Evolutionary conservation across 2,797 vertebrate genomes (phyloP), one percentile per base, ranked within the genome.

Genomic region (Lutjanus campechanus): DNA sequence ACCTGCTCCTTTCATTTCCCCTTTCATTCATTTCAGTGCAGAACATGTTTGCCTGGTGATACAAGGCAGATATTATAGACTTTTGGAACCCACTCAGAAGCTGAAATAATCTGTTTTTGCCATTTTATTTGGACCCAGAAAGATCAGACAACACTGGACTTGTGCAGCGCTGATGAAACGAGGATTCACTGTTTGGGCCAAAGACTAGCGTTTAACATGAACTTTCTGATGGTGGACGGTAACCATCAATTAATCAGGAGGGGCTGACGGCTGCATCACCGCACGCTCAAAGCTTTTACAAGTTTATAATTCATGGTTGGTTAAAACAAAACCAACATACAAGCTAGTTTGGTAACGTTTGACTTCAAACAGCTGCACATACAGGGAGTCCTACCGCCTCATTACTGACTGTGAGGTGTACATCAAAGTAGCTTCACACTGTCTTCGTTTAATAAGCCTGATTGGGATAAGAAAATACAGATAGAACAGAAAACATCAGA

Each of bases 391-490:
- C 19, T n/a, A 7, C 9, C 0, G 1, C 69, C 67, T 77, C 59
- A 50, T 81, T 73, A 69, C 62, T n/a, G 56, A 29, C 50, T 49
- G 29, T 13, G 72, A 81, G 60, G 64, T 67, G 69, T 2, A 70
- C 73, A 80, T 88, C 79, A 84, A 85, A 86, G 80, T 41, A 43
- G 17, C 20, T 17, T 50, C 66, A 69, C 61, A 22, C 11, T 16
- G 74, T 55, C 15, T 60, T 36, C 8, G 6, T 73, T 64, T 62
- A 73, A 76, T 40, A 74, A 51, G 62, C 71, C 9, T 22, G 58
- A 84, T 40, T 49, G 25, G 73, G 54, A 69, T 46, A 22, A 74
- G 65, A 22, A 64, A 65, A 58, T 72, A 62, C 6, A 49, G 0
- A 3, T 10, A 43, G 9, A 61, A 50, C 7, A 22, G 9, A 19